Evolutionary conservation across 2,888 invertebrate species (phyloP), one percentile per base, ranked within the genome.

Genomic region (Seira ritae): DNA sequence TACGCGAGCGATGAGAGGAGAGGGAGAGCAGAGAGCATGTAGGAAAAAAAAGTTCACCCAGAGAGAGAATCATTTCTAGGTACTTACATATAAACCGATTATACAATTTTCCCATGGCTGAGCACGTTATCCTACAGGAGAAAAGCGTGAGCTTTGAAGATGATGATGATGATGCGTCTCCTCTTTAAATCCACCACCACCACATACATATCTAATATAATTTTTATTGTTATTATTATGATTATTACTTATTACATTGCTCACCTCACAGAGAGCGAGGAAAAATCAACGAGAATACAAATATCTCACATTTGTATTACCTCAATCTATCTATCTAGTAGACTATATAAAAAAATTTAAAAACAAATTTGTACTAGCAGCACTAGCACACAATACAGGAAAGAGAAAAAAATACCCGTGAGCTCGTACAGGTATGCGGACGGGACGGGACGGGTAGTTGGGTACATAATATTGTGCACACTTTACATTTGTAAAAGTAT

Each of bases 71-170:
- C 2, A 55, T 8, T 12, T 15, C 3, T n/a, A 55, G 55, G 55
- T 55, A 55, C 55, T 55, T 55, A 55, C 55, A 55, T 15, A 55
- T 17, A 55, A 69, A 75, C 62, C 70, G 71, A 76, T 76, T 76
- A 76, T 69, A 73, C 82, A 37, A 83, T 83, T 83, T 83, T 83
- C 82, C 82, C 82, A 83, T 83, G 82, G 82, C 73, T 83, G 77
- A 73, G 69, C 82, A 83, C 82, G 76, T 37, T 50, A 60, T 24
- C 8, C 20, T 62, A 23, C 31, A 12, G 55, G 55, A 55, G 55
- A 55, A n/a, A 17, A 20, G 60, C 55, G 23, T 68, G 67, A 46
- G 68, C 76, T 55, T 68, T 22, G 23, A 66, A 22, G n/a, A 3
- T 12, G 3, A 17, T 69, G 46, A 23, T 19, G 37, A 22, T 55